Conservation (phyloP, 2,888 invertebrate species). For the Eupithecia inturbata region DNA sequence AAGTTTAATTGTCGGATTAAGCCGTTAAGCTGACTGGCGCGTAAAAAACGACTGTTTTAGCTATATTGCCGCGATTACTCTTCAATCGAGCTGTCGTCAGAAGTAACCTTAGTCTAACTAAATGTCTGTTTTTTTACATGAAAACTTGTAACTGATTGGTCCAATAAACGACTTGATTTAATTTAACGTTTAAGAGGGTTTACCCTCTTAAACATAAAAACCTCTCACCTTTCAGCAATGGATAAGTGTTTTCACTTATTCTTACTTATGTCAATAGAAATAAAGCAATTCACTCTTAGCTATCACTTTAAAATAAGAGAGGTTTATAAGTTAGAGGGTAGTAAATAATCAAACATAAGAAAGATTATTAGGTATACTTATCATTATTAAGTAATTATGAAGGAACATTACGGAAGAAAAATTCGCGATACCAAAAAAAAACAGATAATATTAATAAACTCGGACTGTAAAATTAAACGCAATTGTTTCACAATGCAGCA, state of each 20-base stretch:
- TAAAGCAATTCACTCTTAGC: background rate
- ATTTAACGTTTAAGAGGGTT: no score
- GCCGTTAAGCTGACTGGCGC: constrained; percentile 38
- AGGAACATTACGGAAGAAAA: no score
- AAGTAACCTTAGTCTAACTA: background rate
- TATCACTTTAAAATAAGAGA: background rate
- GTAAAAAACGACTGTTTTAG: constrained; percentile 38
- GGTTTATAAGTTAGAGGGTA: background rate
- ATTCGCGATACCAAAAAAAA: no score
- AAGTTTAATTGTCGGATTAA: constrained; percentile 4
- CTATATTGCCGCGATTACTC: constrained; percentile 38
- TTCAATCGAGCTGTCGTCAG: constrained; percentile 20
- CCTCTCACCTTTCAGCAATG: background rate
- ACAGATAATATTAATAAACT: background rate
- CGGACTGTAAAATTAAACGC: background rate
- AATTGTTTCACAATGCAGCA: background rate
- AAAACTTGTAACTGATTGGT: background rate
- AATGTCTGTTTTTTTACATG: background rate
- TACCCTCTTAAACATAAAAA: no score
- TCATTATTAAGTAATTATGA: background rate
- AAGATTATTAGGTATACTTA: background rate
- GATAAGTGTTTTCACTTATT: background rate
- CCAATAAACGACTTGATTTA: background rate
- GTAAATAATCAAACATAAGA: background rate
- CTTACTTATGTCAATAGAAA: background rate